Percentiles rank a stretch among this genome's conserved stretches.
phyloP scores from a whole-genome alignment of 2,113 vertebrate species.

The Coptodon rendalli region DNA sequence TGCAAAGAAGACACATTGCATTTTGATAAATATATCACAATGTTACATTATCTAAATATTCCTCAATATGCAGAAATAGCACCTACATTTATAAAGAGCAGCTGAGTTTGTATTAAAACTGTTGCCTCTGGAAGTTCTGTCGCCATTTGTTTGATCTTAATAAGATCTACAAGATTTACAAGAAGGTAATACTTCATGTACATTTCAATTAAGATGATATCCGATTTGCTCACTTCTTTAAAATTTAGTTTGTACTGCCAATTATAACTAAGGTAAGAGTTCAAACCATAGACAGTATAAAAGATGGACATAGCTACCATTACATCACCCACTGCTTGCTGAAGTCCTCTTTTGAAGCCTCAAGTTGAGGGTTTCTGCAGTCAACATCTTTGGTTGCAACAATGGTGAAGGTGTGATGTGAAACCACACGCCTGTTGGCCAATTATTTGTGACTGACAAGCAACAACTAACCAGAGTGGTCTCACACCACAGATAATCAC shows the following conservation, averaged over 20 bases:
- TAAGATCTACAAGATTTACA: background rate
- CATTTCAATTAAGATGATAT: background rate
- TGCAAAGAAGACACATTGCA: background rate
- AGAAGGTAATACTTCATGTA: background rate
- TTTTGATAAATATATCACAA: background rate
- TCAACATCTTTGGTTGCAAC: background rate
- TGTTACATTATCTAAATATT: background rate
- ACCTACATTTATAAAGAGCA: background rate
- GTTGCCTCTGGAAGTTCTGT: background rate
- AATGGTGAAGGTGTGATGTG: background rate
- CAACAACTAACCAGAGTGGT: background rate
- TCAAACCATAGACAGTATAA: background rate
- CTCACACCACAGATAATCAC: background rate
- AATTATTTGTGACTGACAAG: background rate
- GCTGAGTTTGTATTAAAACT: background rate
- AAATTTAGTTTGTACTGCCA: background rate
- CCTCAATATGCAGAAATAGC: background rate
- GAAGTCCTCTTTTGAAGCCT: background rate
- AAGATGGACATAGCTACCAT: background rate
- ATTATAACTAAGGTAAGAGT: background rate
- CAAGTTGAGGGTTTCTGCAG: background rate
- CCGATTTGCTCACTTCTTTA: background rate
- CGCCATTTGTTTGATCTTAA: background rate
- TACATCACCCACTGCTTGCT: background rate
- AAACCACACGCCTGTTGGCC: background rate